These are phyloP conservation scores for Crenuchus spilurus DNA, from an alignment of 2,797 vertebrate genomes.

Conservation along the genomic window DNA sequence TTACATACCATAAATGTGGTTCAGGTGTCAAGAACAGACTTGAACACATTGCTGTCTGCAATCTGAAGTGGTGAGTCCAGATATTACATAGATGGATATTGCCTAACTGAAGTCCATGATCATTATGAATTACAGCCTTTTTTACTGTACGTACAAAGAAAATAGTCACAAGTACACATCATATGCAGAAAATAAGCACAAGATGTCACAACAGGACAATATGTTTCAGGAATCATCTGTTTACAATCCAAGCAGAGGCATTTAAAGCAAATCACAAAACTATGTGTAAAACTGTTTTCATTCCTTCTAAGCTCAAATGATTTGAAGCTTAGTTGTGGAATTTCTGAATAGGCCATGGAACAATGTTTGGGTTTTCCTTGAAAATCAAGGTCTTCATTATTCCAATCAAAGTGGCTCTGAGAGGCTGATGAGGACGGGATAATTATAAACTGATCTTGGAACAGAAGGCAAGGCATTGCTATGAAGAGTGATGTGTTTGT, in stretches of 20 bases:
- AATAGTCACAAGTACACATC: conserved; percentile 1
- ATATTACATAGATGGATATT: conserved; percentile 7
- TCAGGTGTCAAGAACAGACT: neutral
- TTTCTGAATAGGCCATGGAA: conserved; percentile 10
- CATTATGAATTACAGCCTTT: neutral
- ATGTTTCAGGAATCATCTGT: conserved; percentile 16
- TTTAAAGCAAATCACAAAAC: conserved; percentile 15
- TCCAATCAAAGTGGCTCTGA: neutral
- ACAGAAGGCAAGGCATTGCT: neutral
- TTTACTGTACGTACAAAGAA: conserved; percentile 11
- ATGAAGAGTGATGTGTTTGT: neutral
- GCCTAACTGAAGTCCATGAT: neutral
- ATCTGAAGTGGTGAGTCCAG: conserved; percentile 4
- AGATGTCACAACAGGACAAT: conserved; percentile 15
- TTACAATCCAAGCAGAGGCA: conserved; percentile 34
- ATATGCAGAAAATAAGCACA: conserved; percentile 44
- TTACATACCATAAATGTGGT: neutral
- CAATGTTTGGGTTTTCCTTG: neutral
- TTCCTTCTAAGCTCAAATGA: conserved; percentile 3
- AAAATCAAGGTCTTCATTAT: neutral
- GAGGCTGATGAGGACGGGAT: neutral
- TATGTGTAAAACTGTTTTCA: neutral
- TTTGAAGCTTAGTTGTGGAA: neutral
- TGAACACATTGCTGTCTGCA: neutral
- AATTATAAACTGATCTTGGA: neutral